Evolutionary conservation across 2,888 invertebrate species (phyloP).

Genomic region (Caenorhabditis imperialis): DNA sequence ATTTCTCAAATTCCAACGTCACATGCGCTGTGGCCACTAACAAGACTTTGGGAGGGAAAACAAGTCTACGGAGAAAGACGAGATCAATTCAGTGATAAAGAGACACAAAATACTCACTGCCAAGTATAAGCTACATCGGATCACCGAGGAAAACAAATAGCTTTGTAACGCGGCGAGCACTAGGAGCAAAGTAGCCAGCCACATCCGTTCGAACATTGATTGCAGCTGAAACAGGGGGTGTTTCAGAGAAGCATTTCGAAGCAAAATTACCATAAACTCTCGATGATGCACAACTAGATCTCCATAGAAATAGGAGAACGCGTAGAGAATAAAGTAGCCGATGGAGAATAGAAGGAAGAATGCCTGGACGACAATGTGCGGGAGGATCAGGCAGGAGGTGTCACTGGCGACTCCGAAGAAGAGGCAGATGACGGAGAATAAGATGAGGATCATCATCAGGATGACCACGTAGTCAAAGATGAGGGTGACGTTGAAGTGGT

Average conservation of each 20-base stretch:
- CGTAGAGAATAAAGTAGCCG: slow-evolving; percentile 73
- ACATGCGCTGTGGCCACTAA: no score
- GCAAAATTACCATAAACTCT: slow-evolving; percentile 66
- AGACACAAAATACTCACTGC: no score
- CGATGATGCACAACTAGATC: slow-evolving; percentile 69
- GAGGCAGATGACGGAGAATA: slow-evolving; percentile 70
- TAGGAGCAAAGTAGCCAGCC: slow-evolving; percentile 73
- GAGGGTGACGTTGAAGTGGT: slow-evolving; percentile 71
- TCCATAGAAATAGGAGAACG: slow-evolving; percentile 75
- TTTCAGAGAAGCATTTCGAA: no score
- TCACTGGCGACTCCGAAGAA: slow-evolving; percentile 72
- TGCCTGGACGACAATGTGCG: slow-evolving; percentile 72
- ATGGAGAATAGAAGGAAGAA: slow-evolving; percentile 71
- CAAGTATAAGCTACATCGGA: slow-evolving; percentile 73
- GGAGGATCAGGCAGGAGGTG: slow-evolving; percentile 69
- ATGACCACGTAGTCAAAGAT: slow-evolving; percentile 74
- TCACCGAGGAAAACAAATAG: slow-evolving; percentile 73
- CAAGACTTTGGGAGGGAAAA: slow-evolving; percentile 28
- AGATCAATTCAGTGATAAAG: no score
- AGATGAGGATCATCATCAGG: slow-evolving; percentile 68
- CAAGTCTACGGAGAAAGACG: slow-evolving; percentile 12
- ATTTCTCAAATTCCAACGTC: no score
- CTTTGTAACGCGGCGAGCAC: slow-evolving; percentile 71
- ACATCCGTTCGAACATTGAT: slow-evolving; percentile 74
- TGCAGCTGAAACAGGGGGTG: slow-evolving; percentile 64